Percentiles rank a stretch among this genome's conserved stretches.
These are phyloP conservation scores for Bombylius major DNA, from an alignment of 2,888 invertebrate genomes.

Conservation along the genomic window DNA sequence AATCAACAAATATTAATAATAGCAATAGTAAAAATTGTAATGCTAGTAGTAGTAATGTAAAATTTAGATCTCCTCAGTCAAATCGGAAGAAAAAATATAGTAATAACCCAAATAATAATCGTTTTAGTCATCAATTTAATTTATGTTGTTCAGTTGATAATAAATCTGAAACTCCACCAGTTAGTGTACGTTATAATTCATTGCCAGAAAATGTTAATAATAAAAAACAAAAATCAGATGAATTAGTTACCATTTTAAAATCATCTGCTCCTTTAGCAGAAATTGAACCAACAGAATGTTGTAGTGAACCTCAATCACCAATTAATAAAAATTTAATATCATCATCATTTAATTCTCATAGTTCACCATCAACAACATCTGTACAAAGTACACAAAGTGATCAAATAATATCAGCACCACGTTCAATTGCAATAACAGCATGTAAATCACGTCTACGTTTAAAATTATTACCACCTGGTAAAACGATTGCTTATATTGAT, in stretches of 20 bases:
- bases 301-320: conserved; percentile 34
- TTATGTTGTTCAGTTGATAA: conserved; percentile 34
- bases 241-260: background rate
- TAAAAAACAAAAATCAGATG: conserved; percentile 9
- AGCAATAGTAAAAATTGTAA: conserved; percentile 9
- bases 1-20: conserved; percentile 9
- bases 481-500: conserved; percentile 6
- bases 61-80: background rate
- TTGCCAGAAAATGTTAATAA: conserved; percentile 22
- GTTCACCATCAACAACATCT: conserved; percentile 29
- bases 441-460: conserved; percentile 33
- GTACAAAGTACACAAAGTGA: conserved; percentile 26
- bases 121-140: conserved; percentile 35
- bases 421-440: conserved; percentile 34
- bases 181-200: conserved; percentile 34
- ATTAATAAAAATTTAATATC: conserved; percentile 25
- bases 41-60: background rate
- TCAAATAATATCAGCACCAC: conserved; percentile 18
- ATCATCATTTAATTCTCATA: conserved; percentile 21
- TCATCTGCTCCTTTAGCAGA: conserved; percentile 13
- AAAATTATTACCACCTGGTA: conserved; percentile 33
- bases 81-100: background rate
- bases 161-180: conserved; percentile 31
- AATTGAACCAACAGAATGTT: conserved; percentile 22
- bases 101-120: conserved; percentile 21